Conservation (phyloP, 2,113 vertebrate genomes). For the Erinaceus europaeus region DNA sequence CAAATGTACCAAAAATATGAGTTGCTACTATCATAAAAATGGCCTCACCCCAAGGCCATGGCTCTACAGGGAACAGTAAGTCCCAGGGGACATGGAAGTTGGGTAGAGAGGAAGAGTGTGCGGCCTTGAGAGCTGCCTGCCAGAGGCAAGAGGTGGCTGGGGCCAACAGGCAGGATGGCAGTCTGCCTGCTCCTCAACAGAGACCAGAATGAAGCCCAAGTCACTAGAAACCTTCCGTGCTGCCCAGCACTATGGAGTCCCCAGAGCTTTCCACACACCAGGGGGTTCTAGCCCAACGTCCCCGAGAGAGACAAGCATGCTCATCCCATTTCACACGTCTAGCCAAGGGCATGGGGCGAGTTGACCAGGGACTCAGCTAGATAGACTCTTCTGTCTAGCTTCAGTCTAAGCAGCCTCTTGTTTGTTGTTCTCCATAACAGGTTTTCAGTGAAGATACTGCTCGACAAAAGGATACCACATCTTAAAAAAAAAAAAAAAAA, state of each 20-base stretch:
- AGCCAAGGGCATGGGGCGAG: neutral
- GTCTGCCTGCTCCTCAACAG: neutral
- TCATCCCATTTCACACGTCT: neutral
- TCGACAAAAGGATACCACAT: neutral
- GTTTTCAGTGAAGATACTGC: neutral
- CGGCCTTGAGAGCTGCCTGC: neutral
- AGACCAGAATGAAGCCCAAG: neutral
- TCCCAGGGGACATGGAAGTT: neutral
- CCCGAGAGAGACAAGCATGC: neutral
- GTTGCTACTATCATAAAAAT: neutral
- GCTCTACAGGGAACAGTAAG: neutral
- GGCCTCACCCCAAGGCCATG: neutral
- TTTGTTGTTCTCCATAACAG: neutral
- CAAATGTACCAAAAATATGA: neutral
- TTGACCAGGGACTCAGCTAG: neutral
- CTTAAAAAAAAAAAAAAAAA: neutral
- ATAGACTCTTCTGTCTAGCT: neutral
- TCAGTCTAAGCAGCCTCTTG: neutral
- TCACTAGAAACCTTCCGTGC: neutral
- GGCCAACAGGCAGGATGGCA: neutral
- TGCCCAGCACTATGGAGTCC: neutral
- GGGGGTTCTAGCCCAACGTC: neutral
- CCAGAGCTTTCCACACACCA: neutral
- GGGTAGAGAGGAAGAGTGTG: neutral
- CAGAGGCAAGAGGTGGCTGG: neutral